Evolutionary conservation across 2,113 vertebrate genomes (phyloP), one percentile per base, ranked within the genome.

Genomic region (Ptilorrhoa leucosticta): DNA sequence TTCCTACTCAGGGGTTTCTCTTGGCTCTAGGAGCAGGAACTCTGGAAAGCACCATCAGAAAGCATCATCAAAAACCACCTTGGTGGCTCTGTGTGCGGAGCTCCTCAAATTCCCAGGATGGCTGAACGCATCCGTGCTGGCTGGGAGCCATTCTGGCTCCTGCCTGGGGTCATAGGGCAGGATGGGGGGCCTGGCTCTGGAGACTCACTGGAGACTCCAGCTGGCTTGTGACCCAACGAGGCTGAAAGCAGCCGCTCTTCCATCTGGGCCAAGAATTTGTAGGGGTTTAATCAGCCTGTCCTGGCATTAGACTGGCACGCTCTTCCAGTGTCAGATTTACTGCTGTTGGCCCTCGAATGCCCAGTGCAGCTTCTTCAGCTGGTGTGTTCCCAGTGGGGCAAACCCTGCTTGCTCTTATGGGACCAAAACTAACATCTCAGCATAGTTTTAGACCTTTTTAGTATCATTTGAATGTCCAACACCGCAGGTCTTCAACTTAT

Each of bases 41-140:
- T 61, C 39, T 58, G 66, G n/a, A 37, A 53, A 54, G 20, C 47
- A 58, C 53, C 28, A 30, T 63, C 37, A 58, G 66, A 44, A 83
- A 53, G 7, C 30, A 47, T 31, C 2, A 54, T 47, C n/a, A 35
- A 16, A 76, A 90, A 11, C 21, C 54, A 48, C 40, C 60, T 58
- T 23, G 37, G 48, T 87, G 69, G 26, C n/a, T 80, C n/a, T 70
- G 61, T n/a, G 23, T 4, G 2, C 2, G 1, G n/a, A 75, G 23
- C 56, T 93, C 10, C 44, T 89, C 47, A 14, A 1, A 58, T 63
- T 24, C 44, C 42, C 1, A 5, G 64, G 39, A 22, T 30, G 39
- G 31, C 68, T 44, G 72, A 66, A 47, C 0, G 0, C 24, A 42
- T 37, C 35, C 0, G 0, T 6, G 10, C 21, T 45, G 35, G 53